These are phyloP conservation scores for Cottoperca gobio DNA, from an alignment of 2,797 vertebrate species.

Conservation along the genomic window DNA sequence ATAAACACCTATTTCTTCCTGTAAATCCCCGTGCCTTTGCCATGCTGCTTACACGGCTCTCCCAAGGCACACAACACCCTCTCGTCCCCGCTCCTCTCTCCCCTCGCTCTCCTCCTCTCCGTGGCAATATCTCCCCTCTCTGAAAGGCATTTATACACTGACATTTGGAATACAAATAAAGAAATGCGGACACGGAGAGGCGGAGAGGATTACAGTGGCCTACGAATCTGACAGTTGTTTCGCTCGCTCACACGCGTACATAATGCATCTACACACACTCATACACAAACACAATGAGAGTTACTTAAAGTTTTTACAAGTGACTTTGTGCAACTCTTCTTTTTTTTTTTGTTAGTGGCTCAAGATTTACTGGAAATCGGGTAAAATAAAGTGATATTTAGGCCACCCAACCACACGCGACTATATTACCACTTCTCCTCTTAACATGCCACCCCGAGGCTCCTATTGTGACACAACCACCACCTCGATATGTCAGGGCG, in stretches of 20 bases:
- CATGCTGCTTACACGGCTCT: slow-evolving; percentile 84
- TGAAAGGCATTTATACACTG: slow-evolving; percentile 84
- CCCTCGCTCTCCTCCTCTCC: slow-evolving; percentile 57
- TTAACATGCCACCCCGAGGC: neutral
- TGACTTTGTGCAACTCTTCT: slow-evolving; percentile 41
- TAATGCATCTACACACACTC: slow-evolving; percentile 49
- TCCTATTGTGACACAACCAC: slow-evolving; percentile 1
- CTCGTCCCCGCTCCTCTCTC: slow-evolving; percentile 60
- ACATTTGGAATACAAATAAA: slow-evolving; percentile 92
- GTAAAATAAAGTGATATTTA: neutral
- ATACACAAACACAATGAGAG: slow-evolving; percentile 30
- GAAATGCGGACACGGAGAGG: slow-evolving; percentile 82
- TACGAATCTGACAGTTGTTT: slow-evolving; percentile 80
- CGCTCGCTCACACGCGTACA: slow-evolving; percentile 35
- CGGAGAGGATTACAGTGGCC: slow-evolving; percentile 82
- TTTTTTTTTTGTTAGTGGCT: slow-evolving; percentile 20
- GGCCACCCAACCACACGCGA: neutral
- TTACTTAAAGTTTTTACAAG: slow-evolving; percentile 45
- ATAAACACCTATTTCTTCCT: slow-evolving; percentile 90
- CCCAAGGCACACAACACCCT: slow-evolving; percentile 85
- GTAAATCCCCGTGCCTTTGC: slow-evolving; percentile 84
- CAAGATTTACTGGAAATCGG: neutral
- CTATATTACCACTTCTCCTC: neutral
- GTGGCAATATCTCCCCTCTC: slow-evolving; percentile 76
- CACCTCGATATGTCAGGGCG: slow-evolving; percentile 11